phyloP scores from a whole-genome alignment of 2,888 invertebrate genomes.

The Hemaris fuciformis region DNA sequence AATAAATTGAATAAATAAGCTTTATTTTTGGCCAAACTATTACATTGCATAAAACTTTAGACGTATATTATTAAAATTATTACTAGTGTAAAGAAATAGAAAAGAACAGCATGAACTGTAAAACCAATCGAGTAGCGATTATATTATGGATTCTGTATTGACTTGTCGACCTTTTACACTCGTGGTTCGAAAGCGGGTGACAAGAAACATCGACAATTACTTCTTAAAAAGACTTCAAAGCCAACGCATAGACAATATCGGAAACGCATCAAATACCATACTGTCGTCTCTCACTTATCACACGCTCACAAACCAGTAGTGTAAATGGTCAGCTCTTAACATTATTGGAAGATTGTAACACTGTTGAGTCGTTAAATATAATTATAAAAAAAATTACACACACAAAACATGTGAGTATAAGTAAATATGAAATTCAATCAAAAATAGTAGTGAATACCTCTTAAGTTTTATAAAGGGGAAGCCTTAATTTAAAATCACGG shows the following conservation, averaged over 20 bases:
- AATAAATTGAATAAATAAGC: slow-evolving; percentile 73
- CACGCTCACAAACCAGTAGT: neutral
- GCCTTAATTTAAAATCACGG: slow-evolving; percentile 38
- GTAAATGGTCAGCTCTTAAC: neutral
- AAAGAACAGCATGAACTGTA: slow-evolving; percentile 14
- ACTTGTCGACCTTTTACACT: neutral
- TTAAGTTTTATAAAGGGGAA: slow-evolving; percentile 53
- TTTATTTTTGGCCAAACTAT: slow-evolving; percentile 81
- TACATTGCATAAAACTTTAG: slow-evolving; percentile 65
- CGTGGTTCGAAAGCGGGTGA: neutral
- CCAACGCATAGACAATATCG: no score
- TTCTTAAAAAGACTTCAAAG: no score
- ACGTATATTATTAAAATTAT: slow-evolving; percentile 21
- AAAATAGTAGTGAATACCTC: slow-evolving; percentile 17
- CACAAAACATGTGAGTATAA: neutral
- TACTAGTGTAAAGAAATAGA: slow-evolving; percentile 18
- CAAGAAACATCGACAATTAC: no score
- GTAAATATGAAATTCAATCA: neutral
- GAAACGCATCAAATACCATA: no score
- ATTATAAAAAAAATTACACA: neutral
- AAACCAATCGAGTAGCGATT: neutral
- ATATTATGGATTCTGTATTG: neutral
- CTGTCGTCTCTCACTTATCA: no score
- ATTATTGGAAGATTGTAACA: neutral
- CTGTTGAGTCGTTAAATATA: neutral